These are phyloP conservation scores for Neodon shergylaensis DNA, from an alignment of 2,113 vertebrate species.

Conservation along the genomic window DNA sequence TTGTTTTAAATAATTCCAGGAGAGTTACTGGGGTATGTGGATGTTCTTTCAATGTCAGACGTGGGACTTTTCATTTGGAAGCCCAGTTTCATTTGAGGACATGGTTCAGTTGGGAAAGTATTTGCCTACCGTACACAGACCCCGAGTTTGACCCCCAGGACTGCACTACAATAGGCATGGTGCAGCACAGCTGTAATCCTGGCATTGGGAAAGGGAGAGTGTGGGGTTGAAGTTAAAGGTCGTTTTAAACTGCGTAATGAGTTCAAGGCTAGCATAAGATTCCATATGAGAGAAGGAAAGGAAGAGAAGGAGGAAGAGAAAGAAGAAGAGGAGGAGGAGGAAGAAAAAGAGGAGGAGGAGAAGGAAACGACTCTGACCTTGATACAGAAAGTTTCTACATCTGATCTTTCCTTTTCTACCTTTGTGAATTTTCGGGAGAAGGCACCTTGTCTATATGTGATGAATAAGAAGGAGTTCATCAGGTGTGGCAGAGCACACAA, in stretches of 20 bases:
- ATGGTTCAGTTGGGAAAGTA: not conserved
- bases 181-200: not conserved
- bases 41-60: not conserved
- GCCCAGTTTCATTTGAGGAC: not conserved
- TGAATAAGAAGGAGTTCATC: not conserved
- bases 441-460: not conserved
- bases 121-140: not conserved
- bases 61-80: not conserved
- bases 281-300: not conserved
- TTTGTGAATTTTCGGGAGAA: not conserved
- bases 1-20: not conserved
- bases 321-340: rapidly evolving
- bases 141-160: not conserved
- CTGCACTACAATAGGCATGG: no score
- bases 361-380: not conserved
- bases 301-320: rapidly evolving
- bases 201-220: not conserved
- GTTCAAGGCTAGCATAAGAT: not conserved
- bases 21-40: not conserved
- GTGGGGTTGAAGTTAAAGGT: not conserved
- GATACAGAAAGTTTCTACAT: slow-evolving; percentile 15
- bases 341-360: rapidly evolving
- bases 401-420: not conserved
- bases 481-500: not conserved
- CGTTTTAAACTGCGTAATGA: not conserved